These are phyloP conservation scores for Eledona agricola DNA, from an alignment of 2,888 invertebrate genomes.

Conservation along the genomic window DNA sequence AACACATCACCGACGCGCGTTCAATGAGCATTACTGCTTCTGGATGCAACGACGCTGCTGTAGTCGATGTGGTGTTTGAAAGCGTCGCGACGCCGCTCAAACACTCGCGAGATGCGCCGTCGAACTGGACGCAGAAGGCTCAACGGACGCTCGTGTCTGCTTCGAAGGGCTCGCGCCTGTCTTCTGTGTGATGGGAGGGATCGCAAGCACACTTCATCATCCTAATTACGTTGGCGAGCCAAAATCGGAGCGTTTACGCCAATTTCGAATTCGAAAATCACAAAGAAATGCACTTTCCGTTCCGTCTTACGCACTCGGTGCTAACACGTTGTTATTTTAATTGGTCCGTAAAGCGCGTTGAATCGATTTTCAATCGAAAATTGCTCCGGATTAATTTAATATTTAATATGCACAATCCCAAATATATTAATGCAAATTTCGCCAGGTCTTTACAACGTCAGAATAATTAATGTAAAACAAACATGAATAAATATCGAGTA, in stretches of 20 bases:
- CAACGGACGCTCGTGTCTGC: conserved; percentile 19
- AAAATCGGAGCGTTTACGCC: conserved; percentile 9
- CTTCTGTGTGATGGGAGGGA: conserved; percentile 22
- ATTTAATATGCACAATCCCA: too few species aligned
- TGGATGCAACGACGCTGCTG: conserved; percentile 25
- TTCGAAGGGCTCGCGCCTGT: conserved; percentile 30
- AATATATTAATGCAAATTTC: too few species aligned
- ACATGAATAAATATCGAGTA: too few species aligned
- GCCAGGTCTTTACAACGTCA: too few species aligned
- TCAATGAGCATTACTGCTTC: conserved; percentile 30
- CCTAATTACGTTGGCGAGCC: conserved; percentile 26
- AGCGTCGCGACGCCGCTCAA: conserved; percentile 24
- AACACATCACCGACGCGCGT: conserved; percentile 43
- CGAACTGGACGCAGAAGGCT: conserved; percentile 32
- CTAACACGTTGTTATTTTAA: too few species aligned
- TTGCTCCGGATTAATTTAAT: too few species aligned
- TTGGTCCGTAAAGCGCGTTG: too few species aligned
- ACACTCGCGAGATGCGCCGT: conserved; percentile 28
- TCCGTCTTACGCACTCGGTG: too few species aligned
- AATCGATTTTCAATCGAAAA: too few species aligned
- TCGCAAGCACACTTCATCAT: conserved; percentile 32
- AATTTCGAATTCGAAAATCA: too few species aligned
- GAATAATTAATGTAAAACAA: too few species aligned
- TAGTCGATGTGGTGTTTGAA: background rate
- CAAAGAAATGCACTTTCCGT: too few species aligned